A percentile compares a stretch with the other conserved stretches of the same genome.
Conservation (phyloP, 2,113 vertebrate species). For the Siniperca knerii region DNA sequence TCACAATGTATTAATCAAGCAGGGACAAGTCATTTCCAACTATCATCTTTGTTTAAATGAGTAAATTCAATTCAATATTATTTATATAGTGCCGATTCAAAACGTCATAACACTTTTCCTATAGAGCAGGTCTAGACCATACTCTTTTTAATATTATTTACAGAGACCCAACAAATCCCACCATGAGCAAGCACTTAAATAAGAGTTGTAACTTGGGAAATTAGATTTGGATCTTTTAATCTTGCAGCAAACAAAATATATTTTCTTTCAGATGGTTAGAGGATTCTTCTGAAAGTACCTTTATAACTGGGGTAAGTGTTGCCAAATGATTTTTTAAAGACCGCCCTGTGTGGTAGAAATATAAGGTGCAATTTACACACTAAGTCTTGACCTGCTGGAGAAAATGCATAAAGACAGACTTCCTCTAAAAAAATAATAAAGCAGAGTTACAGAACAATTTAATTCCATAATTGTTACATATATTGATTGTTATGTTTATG, state of each 20-base stretch:
- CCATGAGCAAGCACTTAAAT: too few species aligned
- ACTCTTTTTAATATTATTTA: too few species aligned
- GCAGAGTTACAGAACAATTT: background rate
- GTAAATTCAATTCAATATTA: too few species aligned
- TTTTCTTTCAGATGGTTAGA: background rate
- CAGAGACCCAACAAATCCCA: too few species aligned
- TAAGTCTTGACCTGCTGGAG: background rate
- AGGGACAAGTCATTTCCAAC: too few species aligned
- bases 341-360: background rate
- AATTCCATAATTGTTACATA: background rate
- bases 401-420: background rate
- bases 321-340: background rate
- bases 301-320: background rate
- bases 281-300: background rate
- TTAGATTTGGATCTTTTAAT: too few species aligned
- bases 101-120: too few species aligned
- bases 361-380: background rate
- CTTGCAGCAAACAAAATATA: background rate
- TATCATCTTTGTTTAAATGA: too few species aligned
- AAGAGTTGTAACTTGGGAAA: too few species aligned
- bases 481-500: background rate
- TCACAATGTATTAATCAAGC: slow-evolving; percentile 19
- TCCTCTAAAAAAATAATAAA: background rate
- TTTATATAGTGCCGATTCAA: too few species aligned
- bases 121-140: too few species aligned